A percentile compares a stretch with the other conserved stretches of the same genome.
phyloP scores from a whole-genome alignment of 2,113 vertebrate genomes.

The Oxygymnocypris stewartii region DNA sequence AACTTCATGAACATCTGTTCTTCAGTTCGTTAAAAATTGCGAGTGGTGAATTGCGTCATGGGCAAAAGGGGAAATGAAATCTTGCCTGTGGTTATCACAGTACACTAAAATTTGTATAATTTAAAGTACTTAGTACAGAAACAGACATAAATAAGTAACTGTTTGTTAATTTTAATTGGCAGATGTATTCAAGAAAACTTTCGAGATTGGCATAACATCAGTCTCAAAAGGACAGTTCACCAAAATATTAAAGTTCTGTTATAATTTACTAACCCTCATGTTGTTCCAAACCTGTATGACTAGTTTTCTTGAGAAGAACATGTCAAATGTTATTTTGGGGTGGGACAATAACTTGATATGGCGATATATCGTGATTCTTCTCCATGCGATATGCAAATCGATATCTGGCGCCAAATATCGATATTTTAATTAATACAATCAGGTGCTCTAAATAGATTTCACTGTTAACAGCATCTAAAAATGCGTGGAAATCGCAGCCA shows the following conservation, averaged over 20 bases:
- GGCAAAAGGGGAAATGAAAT: background rate
- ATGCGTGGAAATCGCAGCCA: too few species aligned
- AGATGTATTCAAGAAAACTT: background rate
- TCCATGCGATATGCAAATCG: too few species aligned
- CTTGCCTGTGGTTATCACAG: background rate
- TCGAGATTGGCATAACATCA: background rate
- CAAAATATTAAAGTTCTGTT: background rate
- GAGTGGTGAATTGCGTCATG: background rate
- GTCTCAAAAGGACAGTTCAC: too few species aligned
- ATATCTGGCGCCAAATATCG: too few species aligned
- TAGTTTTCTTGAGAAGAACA: background rate
- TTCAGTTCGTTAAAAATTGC: background rate
- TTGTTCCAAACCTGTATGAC: background rate
- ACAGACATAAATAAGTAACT: background rate
- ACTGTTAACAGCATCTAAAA: too few species aligned
- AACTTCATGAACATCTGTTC: background rate
- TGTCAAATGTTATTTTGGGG: background rate
- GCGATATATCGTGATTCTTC: too few species aligned
- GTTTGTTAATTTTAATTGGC: background rate
- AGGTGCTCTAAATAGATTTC: too few species aligned
- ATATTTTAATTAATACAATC: too few species aligned
- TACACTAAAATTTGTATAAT: background rate
- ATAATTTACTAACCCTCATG: background rate
- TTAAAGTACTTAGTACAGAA: background rate
- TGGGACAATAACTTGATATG: too few species aligned